Percentiles rank a stretch among this genome's conserved stretches.
Conservation (phyloP, 2,888 invertebrate genomes). For the Nephrotoma guestfalica region DNA sequence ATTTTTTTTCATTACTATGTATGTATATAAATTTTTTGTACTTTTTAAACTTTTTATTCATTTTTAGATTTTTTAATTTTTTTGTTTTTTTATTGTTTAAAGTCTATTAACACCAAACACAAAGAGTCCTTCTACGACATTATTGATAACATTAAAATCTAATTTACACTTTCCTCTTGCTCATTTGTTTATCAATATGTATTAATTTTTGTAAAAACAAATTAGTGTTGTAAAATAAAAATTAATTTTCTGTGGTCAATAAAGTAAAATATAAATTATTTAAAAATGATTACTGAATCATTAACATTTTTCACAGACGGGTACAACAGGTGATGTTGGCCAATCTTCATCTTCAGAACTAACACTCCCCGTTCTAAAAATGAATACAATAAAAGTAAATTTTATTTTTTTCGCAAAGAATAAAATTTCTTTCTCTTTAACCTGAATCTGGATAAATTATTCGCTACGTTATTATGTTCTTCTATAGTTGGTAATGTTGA, state of each 20-base stretch:
- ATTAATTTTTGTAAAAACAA: background rate
- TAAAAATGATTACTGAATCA: background rate
- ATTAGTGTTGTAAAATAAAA: background rate
- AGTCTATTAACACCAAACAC: background rate
- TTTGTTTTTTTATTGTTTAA: background rate
- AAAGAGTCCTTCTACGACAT: background rate
- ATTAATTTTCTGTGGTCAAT: background rate
- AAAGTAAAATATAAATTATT: background rate
- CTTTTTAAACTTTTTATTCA: background rate
- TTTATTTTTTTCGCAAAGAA: slow-evolving; percentile 3
- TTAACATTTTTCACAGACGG: slow-evolving; percentile 36
- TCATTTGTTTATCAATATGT: background rate
- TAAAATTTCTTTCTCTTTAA: slow-evolving; percentile 10
- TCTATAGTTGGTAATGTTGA: slow-evolving; percentile 60
- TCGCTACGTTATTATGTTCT: slow-evolving; percentile 38
- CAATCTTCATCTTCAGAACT: slow-evolving; percentile 43
- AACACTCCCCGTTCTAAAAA: slow-evolving; percentile 43
- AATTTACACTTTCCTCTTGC: background rate
- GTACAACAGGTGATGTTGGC: slow-evolving; percentile 47
- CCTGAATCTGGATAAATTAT: slow-evolving; percentile 30
- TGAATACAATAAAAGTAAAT: slow-evolving; percentile 11
- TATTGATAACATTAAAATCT: background rate
- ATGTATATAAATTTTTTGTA: background rate
- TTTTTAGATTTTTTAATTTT: background rate
- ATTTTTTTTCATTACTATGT: background rate